Conservation (phyloP, 2,113 vertebrate genomes). For the Callorhinus ursinus region DNA sequence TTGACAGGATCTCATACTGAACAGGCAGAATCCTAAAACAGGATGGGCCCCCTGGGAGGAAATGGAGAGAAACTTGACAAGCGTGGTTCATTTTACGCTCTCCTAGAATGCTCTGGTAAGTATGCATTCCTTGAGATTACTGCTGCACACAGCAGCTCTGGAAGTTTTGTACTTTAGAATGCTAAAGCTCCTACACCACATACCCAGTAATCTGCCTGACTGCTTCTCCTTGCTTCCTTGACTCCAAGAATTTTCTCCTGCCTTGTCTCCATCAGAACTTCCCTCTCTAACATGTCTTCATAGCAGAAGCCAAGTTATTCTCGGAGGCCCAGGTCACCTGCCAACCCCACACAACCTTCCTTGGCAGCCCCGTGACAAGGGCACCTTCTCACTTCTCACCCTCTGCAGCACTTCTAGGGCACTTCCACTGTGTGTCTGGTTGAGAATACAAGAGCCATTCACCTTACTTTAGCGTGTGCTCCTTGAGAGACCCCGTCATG, state of each 20-base stretch:
- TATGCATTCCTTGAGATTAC: not conserved
- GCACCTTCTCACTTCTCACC: not conserved
- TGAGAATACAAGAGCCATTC: not conserved
- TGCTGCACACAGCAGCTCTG: not conserved
- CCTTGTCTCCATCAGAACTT: not conserved
- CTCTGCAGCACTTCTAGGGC: not conserved
- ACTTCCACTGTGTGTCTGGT: rapidly evolving
- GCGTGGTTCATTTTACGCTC: too few species aligned
- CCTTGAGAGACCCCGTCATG: not conserved
- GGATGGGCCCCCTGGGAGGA: not conserved
- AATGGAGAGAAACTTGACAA: not conserved
- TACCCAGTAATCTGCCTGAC: not conserved
- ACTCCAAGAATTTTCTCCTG: not conserved
- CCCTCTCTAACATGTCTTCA: not conserved
- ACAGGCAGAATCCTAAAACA: not conserved
- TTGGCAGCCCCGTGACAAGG: not conserved
- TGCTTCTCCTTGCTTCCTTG: not conserved
- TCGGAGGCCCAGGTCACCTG: not conserved
- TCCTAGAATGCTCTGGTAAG: not conserved
- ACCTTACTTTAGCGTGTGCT: not conserved
- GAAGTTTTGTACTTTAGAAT: not conserved
- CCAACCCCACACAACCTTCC: not conserved
- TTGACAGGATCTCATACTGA: not conserved
- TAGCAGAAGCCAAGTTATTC: not conserved
- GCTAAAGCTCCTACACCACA: not conserved